Conservation (phyloP, 2,113 vertebrate species). For the Perognathus longimembris region DNA sequence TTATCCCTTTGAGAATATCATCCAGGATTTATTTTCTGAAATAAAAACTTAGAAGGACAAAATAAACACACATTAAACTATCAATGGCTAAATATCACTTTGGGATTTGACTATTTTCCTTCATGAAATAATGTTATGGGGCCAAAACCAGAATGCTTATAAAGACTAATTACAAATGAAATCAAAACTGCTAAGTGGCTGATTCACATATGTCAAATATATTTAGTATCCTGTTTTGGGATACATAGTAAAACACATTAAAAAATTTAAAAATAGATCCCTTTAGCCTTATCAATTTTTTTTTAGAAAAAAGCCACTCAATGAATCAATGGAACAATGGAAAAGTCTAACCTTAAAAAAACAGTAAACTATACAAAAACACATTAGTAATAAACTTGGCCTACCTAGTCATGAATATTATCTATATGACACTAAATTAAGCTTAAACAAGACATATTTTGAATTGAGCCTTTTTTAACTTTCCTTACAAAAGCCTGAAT, state of each 20-base stretch:
- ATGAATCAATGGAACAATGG: neutral
- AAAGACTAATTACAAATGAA: constrained; percentile 64
- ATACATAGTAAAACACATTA: constrained; percentile 23
- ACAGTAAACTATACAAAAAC: neutral
- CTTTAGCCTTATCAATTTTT: neutral
- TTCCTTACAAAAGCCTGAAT: neutral
- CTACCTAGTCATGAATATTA: neutral
- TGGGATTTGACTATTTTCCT: constrained; percentile 70
- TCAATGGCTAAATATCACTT: constrained; percentile 73
- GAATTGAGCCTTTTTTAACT: constrained; percentile 14
- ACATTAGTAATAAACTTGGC: neutral
- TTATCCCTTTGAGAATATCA: constrained; percentile 66
- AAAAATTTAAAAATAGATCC: neutral
- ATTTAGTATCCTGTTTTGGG: neutral
- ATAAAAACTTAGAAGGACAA: constrained; percentile 66
- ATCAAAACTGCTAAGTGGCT: constrained; percentile 34
- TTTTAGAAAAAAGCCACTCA: neutral
- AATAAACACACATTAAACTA: constrained; percentile 75
- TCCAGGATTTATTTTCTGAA: constrained; percentile 65
- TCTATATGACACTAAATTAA: neutral
- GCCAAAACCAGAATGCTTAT: constrained; percentile 56
- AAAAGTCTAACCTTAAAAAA: neutral
- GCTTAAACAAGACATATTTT: neutral
- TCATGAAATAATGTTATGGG: constrained; percentile 50
- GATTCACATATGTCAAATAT: constrained; percentile 53